phyloP scores from a whole-genome alignment of 2,888 invertebrate species.

The Venusia cambrica region DNA sequence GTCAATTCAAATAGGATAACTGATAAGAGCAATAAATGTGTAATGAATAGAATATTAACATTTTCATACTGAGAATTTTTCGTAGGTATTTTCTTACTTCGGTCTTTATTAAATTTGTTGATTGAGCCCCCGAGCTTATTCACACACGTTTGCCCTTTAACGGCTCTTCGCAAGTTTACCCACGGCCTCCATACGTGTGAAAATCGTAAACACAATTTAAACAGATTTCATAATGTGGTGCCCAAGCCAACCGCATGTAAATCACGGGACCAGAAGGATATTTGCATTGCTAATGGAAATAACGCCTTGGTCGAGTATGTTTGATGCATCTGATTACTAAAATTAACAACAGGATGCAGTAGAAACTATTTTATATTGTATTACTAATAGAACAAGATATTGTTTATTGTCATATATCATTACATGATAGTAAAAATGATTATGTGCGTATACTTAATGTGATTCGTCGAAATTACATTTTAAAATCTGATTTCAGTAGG shows the following conservation, averaged over 20 bases:
- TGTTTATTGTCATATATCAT: too few relatives aligned
- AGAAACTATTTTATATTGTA: too few relatives aligned
- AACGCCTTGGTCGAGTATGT: constrained; percentile 31
- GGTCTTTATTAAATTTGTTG: constrained; percentile 25
- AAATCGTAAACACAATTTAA: constrained; percentile 12
- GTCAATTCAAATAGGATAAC: too few relatives aligned
- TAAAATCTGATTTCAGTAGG: too few relatives aligned
- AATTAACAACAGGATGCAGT: constrained; percentile 3
- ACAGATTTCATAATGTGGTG: constrained; percentile 16
- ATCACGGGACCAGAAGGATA: constrained; percentile 40
- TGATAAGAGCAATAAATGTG: too few relatives aligned
- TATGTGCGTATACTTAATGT: too few relatives aligned
- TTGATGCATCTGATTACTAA: constrained; percentile 23
- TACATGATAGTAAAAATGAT: too few relatives aligned
- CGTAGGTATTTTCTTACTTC: constrained; percentile 12
- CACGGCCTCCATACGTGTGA: constrained; percentile 18
- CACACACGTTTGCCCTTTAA: constrained; percentile 20
- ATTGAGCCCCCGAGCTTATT: constrained; percentile 16
- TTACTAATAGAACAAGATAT: too few relatives aligned
- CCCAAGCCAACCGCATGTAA: constrained; percentile 36
- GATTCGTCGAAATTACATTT: too few relatives aligned
- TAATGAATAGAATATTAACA: too few relatives aligned
- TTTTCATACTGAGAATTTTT: constrained; percentile 2
- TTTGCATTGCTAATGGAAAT: constrained; percentile 58
- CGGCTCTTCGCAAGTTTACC: constrained; percentile 17